A percentile compares a stretch with the other conserved stretches of the same genome.
These are phyloP conservation scores for Borostomias antarcticus DNA, from an alignment of 2,797 vertebrate genomes.

Conservation along the genomic window DNA sequence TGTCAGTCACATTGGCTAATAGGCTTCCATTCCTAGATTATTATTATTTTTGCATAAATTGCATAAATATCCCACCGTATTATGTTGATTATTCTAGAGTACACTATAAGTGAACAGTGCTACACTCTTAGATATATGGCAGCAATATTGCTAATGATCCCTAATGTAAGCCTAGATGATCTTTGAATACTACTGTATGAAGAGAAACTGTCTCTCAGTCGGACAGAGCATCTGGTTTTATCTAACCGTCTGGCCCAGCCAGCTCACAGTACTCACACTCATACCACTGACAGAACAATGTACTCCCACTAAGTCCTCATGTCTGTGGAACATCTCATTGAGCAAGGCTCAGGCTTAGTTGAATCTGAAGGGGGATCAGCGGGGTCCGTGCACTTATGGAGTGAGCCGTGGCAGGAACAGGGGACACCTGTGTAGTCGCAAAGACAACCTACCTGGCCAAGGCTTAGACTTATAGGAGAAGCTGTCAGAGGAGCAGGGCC, in stretches of 20 bases:
- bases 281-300: conserved; percentile 56
- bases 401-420: conserved; percentile 39
- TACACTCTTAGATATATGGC: no score
- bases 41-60: neutral
- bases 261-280: conserved; percentile 38
- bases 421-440: conserved; percentile 66
- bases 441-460: conserved; percentile 44
- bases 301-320: conserved; percentile 42
- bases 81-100: neutral
- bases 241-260: conserved; percentile 29
- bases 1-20: neutral
- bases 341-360: conserved; percentile 55
- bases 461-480: conserved; percentile 69
- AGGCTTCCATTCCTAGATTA: neutral
- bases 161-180: no score
- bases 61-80: neutral
- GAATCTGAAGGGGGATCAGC: conserved; percentile 45
- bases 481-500: conserved; percentile 71
- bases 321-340: conserved; percentile 56
- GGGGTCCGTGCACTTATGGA: conserved; percentile 49
- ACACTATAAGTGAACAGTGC: conserved; percentile 26
- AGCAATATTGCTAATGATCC: no score
- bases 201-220: no score
- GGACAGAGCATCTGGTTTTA: conserved; percentile 46
- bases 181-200: no score